A percentile compares a stretch with the other conserved stretches of the same genome.
Conservation (phyloP, 2,113 vertebrate species). For the Alces alces region DNA sequence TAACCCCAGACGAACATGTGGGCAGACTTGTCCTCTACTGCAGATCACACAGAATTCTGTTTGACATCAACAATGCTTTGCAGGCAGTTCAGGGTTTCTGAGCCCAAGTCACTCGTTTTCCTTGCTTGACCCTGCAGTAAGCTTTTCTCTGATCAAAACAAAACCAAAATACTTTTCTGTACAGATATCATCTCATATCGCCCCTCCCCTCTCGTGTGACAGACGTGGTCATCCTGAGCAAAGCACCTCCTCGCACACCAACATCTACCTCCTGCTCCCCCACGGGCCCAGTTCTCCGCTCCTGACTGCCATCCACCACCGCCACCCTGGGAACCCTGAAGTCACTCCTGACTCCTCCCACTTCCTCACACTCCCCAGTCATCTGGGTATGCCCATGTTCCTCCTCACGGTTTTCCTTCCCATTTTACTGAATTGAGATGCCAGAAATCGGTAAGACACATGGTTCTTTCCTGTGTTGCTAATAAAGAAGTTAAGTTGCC, state of each 20-base stretch:
- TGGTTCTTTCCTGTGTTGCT: fast-evolving
- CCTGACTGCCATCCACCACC: fast-evolving
- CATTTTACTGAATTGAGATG: neutral
- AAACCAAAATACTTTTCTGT: neutral
- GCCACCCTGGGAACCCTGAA: fast-evolving
- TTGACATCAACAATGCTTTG: neutral
- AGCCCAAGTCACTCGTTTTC: neutral
- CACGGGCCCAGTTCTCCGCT: neutral
- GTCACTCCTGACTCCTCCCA: fast-evolving
- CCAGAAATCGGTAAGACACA: neutral
- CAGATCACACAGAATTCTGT: fast-evolving
- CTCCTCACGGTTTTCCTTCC: neutral
- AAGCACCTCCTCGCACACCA: neutral
- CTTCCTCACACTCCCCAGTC: fast-evolving
- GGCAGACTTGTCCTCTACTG: neutral
- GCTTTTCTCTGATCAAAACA: neutral
- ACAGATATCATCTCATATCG: fast-evolving
- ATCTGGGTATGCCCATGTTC: fast-evolving
- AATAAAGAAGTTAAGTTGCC: neutral
- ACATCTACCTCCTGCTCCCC: too few species aligned
- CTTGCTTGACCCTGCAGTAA: neutral
- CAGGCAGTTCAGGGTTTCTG: neutral
- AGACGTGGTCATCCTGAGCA: fast-evolving
- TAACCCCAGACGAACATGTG: neutral
- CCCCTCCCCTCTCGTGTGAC: too few species aligned